Evolutionary conservation across 2,888 invertebrate species (phyloP).

Genomic region (Serrognathus titanus): DNA sequence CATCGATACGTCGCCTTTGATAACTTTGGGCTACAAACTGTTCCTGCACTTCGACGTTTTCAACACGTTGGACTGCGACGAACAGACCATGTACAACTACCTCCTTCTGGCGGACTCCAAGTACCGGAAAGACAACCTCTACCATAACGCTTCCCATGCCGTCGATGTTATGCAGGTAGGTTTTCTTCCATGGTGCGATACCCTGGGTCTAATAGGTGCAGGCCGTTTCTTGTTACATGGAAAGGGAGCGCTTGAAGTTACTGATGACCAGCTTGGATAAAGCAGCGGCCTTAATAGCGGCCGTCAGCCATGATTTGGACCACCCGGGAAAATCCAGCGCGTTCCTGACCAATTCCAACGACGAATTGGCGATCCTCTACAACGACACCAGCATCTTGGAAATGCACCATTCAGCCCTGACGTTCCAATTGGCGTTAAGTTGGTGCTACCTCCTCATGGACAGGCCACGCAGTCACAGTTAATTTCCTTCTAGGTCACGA

Average conservation of each 20-base stretch:
- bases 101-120: constrained; percentile 86
- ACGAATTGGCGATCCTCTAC: constrained; percentile 87
- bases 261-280: constrained; percentile 89
- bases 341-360: constrained; percentile 90
- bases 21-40: constrained; percentile 80
- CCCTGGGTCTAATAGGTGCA: constrained; percentile 34
- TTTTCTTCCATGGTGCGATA: neutral
- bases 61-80: constrained; percentile 79
- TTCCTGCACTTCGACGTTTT: constrained; percentile 85
- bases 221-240: constrained; percentile 91
- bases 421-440: constrained; percentile 88
- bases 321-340: constrained; percentile 93
- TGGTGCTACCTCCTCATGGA: constrained; percentile 30
- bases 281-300: constrained; percentile 87
- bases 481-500: constrained; percentile 64
- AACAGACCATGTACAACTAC: constrained; percentile 85
- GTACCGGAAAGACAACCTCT: constrained; percentile 85
- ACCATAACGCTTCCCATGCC: constrained; percentile 98
- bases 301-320: constrained; percentile 93
- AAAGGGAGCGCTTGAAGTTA: constrained; percentile 75
- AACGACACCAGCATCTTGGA: constrained; percentile 95
- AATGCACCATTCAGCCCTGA: constrained; percentile 93
- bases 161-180: constrained; percentile 88
- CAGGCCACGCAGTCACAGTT: too few species aligned
- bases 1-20: constrained; percentile 75